Evolutionary conservation across 2,797 vertebrate genomes (phyloP).

Genomic region (Myioborus melanocephalus): DNA sequence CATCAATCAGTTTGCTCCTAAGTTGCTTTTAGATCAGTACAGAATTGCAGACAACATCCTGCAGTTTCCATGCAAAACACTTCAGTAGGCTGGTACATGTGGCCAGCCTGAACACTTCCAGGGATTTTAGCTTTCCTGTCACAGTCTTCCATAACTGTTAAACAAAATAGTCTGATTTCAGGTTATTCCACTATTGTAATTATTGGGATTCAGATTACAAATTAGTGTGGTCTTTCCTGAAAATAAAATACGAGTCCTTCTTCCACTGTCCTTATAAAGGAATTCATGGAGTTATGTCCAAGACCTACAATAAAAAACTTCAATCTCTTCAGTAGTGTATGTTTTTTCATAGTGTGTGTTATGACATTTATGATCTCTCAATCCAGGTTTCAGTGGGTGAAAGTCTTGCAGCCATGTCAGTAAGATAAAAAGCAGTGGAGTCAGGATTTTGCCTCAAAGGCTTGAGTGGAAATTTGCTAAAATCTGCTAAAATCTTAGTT

Average conservation of each 20-base stretch:
- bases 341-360: neutral
- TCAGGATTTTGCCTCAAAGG: neutral
- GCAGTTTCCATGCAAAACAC: neutral
- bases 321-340: fast-evolving
- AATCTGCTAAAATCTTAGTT: neutral
- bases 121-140: neutral
- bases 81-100: neutral
- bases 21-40: neutral
- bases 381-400: neutral
- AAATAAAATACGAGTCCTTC: neutral
- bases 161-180: neutral
- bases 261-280: neutral
- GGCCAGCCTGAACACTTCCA: neutral
- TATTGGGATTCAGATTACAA: neutral
- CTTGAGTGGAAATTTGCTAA: neutral
- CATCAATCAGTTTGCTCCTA: neutral
- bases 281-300: neutral
- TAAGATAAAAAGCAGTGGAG: neutral
- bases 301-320: neutral
- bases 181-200: neutral
- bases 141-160: neutral
- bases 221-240: neutral
- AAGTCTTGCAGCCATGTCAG: neutral
- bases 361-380: neutral
- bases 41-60: neutral